Evolutionary conservation across 2,113 vertebrate species (phyloP), one percentile per base, ranked within the genome.

Genomic region (Macrotus californicus): DNA sequence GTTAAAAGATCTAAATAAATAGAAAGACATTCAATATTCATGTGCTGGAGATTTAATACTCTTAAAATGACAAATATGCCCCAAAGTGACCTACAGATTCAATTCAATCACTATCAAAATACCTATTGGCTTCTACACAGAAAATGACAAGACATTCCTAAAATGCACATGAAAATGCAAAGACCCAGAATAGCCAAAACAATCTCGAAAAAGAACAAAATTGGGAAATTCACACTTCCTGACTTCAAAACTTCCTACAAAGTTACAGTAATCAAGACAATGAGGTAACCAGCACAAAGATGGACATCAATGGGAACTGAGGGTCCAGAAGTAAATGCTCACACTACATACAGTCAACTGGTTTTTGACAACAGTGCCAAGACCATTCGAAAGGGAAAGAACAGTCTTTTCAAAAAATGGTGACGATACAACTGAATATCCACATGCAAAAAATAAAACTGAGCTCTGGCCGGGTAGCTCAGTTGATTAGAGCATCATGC

Each of bases 171-270:
- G 31, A 48, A 85, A 91, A 80, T 52, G 2, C 9, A 88, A 79
- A 9, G 16, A 67, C 61, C 83, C 14, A 75, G 26, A 92, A 83
- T 1, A 86, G 46, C 16, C 69, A 84, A 91, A 84, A 36, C 18
- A 92, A 89, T 61, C 67, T 22, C n/a, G 26, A 88, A 94, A 70
- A 85, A 70, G 13, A 91, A 46, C 7, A 81, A 66, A 77, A 89
- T 0, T 56, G 36, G 24, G 76, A 16, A 41, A 89, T 22, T 81
- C 67, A 52, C 1, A 84, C 16, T 69, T 84, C 46, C 36, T 76
- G 41, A 88, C 61, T 94, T 87, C 54, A 80, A 87, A 92, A 95
- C n/a, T 79, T 90, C 90, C 11, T 75, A 73, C 81, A 92, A 95
- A 84, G n/a, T 34, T 66, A 77, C 7, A 92, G 10, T 75, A 92